These are phyloP conservation scores for Enteromius afrohamiltoni DNA, from an alignment of 2,797 vertebrate genomes.

Conservation along the genomic window DNA sequence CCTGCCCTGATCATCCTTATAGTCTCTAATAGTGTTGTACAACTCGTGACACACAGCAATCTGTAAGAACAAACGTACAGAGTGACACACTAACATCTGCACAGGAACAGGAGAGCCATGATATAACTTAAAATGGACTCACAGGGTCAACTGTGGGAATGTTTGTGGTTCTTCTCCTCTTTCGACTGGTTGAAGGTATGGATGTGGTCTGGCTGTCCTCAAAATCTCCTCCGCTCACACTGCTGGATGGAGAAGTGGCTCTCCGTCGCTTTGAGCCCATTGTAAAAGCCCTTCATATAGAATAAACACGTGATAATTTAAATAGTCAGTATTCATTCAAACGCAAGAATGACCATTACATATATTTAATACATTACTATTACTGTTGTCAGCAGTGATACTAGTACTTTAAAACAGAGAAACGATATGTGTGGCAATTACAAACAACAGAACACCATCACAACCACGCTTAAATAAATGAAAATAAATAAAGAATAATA, in stretches of 20 bases:
- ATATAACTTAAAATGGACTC: conserved; percentile 66
- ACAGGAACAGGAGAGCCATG: not conserved
- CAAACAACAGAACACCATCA: not conserved
- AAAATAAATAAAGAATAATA: too few species aligned
- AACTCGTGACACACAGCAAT: conserved; percentile 98
- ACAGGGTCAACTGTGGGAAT: conserved; percentile 98
- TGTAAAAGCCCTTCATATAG: conserved; percentile 64
- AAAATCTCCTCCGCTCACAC: conserved; percentile 95
- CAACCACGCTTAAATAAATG: too few species aligned
- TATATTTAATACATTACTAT: not conserved
- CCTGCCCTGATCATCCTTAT: conserved; percentile 96
- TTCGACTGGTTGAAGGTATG: conserved; percentile 88
- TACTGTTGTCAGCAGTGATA: not conserved
- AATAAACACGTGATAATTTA: not conserved
- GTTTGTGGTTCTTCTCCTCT: conserved; percentile 92
- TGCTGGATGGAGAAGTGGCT: conserved; percentile 96
- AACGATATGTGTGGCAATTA: too few species aligned
- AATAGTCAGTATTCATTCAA: not conserved
- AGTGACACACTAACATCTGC: not conserved
- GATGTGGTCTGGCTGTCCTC: conserved; percentile 91
- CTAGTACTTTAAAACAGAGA: not conserved
- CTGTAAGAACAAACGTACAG: conserved; percentile 66
- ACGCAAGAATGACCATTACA: not conserved
- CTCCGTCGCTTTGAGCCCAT: conserved; percentile 98
- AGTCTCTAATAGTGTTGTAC: conserved; percentile 96